phyloP scores from a whole-genome alignment of 2,888 invertebrate species.

The Plebejus argus region DNA sequence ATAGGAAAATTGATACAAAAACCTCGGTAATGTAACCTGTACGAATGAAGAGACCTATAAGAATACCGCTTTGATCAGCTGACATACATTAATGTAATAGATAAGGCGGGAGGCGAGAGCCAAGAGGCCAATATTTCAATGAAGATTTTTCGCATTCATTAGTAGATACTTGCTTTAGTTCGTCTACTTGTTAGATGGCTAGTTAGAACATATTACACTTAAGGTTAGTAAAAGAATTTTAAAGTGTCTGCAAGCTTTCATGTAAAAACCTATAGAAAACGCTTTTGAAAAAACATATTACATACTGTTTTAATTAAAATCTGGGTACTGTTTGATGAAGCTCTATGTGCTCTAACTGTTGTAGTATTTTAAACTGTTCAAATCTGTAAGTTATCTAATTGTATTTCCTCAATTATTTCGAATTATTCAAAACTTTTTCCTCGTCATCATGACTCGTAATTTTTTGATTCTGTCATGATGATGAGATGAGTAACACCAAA shows the following conservation, averaged over 20 bases:
- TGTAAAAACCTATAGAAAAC: neutral
- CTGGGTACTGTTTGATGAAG: neutral
- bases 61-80: neutral
- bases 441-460: neutral
- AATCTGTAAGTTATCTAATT: neutral
- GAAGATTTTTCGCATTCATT: conserved; percentile 13
- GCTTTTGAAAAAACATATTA: neutral
- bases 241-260: neutral
- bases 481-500: neutral
- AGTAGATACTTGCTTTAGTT: neutral
- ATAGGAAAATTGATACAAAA: neutral
- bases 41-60: neutral
- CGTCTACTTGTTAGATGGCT: neutral
- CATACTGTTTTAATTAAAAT: neutral
- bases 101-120: neutral
- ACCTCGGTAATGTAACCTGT: neutral
- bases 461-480: neutral
- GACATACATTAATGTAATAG: too few species aligned
- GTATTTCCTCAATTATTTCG: neutral
- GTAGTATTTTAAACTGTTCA: neutral
- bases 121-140: neutral
- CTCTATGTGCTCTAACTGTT: too few species aligned
- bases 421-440: neutral
- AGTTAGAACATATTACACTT: neutral
- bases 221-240: neutral